Percentiles rank a stretch among this genome's conserved stretches.
phyloP scores from a whole-genome alignment of 2,113 vertebrate genomes.

The Strigops habroptila region DNA sequence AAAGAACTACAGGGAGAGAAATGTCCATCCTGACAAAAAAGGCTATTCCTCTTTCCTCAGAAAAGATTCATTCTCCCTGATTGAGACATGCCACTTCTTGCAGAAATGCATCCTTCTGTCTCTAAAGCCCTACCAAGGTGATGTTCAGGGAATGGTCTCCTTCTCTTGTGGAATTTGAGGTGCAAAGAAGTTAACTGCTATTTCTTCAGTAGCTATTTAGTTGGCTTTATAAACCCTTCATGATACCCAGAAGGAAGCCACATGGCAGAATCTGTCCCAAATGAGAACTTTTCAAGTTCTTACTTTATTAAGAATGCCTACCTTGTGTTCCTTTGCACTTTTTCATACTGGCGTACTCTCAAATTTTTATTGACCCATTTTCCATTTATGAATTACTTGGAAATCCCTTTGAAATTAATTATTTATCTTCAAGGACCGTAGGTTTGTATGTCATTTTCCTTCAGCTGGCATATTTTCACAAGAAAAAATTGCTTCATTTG shows the following conservation, averaged over 20 bases:
- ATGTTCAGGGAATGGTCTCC: background rate
- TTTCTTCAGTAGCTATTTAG: background rate
- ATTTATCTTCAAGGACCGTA: conserved; percentile 29
- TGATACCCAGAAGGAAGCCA: background rate
- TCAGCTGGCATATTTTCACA: background rate
- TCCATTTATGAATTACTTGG: background rate
- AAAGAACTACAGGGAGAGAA: background rate
- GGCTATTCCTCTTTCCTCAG: background rate
- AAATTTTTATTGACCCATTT: conserved; percentile 16
- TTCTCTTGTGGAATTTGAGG: background rate
- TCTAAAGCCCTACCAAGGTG: background rate
- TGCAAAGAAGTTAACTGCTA: background rate
- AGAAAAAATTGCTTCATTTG: conserved; percentile 23
- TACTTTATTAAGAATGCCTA: background rate
- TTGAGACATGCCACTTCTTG: fast-evolving
- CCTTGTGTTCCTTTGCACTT: background rate
- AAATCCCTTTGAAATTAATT: conserved; percentile 57
- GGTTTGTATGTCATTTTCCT: conserved; percentile 1
- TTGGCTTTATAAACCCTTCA: background rate
- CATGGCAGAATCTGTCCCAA: background rate
- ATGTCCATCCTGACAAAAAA: background rate
- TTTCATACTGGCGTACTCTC: background rate
- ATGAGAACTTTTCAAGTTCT: background rate
- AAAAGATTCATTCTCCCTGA: background rate
- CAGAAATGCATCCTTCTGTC: background rate